Conservation (phyloP, 1,140 invertebrate species). For the Lutraria rhynchaena region DNA sequence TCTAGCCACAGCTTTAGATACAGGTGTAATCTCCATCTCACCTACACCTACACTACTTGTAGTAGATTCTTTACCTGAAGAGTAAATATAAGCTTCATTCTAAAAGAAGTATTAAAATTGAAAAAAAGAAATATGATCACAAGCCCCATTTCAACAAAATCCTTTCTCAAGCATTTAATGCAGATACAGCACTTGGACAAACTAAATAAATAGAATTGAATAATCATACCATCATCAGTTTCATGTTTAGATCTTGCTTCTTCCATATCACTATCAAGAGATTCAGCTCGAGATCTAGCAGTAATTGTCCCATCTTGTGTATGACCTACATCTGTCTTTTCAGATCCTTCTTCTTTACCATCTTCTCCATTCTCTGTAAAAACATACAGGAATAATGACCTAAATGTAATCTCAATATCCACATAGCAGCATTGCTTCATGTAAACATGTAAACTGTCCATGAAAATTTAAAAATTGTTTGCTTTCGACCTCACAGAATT, state of each 20-base stretch:
- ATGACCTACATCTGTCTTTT: conserved; percentile 59
- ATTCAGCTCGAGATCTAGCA: conserved; percentile 47
- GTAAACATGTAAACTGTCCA: too few species aligned
- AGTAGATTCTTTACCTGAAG: conserved; percentile 59
- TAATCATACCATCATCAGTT: conserved; percentile 52
- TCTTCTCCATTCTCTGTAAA: conserved; percentile 43
- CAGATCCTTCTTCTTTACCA: conserved; percentile 62
- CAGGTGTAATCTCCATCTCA: conserved; percentile 82
- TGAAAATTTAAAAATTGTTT: too few species aligned
- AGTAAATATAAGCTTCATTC: too few species aligned
- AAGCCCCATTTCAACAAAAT: too few species aligned
- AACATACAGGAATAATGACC: too few species aligned
- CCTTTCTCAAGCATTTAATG: too few species aligned
- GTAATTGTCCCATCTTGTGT: conserved; percentile 54
- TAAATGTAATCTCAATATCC: too few species aligned
- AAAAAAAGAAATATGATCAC: too few species aligned
- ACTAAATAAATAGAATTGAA: neutral
- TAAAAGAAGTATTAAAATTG: too few species aligned
- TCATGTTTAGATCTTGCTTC: conserved; percentile 42
- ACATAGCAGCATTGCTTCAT: too few species aligned
- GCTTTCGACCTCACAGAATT: too few species aligned
- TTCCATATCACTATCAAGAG: conserved; percentile 46
- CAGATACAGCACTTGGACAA: neutral
- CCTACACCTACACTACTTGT: conserved; percentile 75
- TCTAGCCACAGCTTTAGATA: conserved; percentile 81